A percentile compares a stretch with the other conserved stretches of the same genome.
phyloP scores from a whole-genome alignment of 2,797 vertebrate species.

The Trichosurus vulpecula region DNA sequence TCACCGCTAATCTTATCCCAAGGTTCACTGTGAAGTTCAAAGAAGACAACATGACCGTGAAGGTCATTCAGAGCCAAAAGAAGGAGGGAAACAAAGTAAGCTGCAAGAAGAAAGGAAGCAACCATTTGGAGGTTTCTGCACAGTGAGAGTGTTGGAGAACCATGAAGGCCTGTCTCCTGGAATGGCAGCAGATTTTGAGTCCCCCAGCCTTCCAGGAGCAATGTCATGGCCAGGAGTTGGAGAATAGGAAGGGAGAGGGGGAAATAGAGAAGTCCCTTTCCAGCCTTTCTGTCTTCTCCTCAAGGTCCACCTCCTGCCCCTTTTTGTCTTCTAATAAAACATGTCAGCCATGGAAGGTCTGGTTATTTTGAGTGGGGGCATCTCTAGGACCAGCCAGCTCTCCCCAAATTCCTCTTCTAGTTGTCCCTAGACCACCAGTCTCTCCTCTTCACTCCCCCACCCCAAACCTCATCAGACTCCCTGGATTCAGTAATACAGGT shows the following conservation, averaged over 20 bases:
- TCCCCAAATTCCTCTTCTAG: neutral
- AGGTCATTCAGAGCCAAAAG: slow-evolving; percentile 75
- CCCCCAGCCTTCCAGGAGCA: neutral
- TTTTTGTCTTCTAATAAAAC: slow-evolving; percentile 65
- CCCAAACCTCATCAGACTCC: neutral
- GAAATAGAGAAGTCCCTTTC: slow-evolving; percentile 15
- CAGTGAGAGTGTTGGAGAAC: slow-evolving; percentile 58
- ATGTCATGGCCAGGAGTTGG: neutral
- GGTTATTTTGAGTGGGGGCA: neutral
- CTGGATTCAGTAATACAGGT: slow-evolving; percentile 46
- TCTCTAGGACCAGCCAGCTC: neutral
- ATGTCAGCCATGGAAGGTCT: slow-evolving; percentile 12
- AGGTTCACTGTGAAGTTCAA: slow-evolving; percentile 84
- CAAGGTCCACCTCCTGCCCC: neutral
- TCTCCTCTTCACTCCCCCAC: neutral
- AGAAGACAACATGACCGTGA: slow-evolving; percentile 77
- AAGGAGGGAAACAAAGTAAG: slow-evolving; percentile 8
- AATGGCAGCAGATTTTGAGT: neutral
- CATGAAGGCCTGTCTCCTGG: neutral
- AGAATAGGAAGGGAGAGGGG: neutral
- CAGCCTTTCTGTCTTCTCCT: neutral
- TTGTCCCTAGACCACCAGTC: neutral
- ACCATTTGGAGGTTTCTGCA: slow-evolving; percentile 82
- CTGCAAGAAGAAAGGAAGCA: slow-evolving; percentile 83
- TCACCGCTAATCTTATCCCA: slow-evolving; percentile 16